Evolutionary conservation across 2,113 vertebrate species (phyloP), one percentile per base, ranked within the genome.

Genomic region (Zosterops japonicus): DNA sequence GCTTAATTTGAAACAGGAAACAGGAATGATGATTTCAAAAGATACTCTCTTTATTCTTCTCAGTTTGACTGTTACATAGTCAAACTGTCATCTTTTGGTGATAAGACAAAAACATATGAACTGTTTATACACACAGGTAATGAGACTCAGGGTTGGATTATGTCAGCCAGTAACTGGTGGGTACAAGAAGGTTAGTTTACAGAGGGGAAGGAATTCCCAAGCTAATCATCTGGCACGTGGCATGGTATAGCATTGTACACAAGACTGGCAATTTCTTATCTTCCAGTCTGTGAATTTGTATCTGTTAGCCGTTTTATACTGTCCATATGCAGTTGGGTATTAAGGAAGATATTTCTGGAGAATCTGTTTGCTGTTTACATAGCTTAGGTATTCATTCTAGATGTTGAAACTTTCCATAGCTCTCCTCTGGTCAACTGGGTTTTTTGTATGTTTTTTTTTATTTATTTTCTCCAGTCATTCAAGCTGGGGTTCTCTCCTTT

Each of bases 381-480:
- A 49, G 36, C 14, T 74, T 65, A 74, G 14, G 5, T 61, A 35
- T 52, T 42, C 6, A 35, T 90, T 77, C 3, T 56, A 28, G 67
- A 50, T 82, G 21, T 7, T 41, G 20, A 75, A 79, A 53, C 14
- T 57, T 88, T 5, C 14, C 6, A 4, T 42, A 41, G 21, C 6
- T 28, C 25, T 65, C 14, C 13, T 79, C 6, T 57, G 21, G 6
- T 63, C 50, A 53, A 8, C 79, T 35, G 72, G 13, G 3, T 4
- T 31, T 78, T 78, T 74, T 65, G 5, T 25, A 5, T 49, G 12
- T 17, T 39, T 33, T 31, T 5, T 36, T 47, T 9, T 42, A n/a
- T 56, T 35, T 57, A 22, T 17, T 12, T 1, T 0, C 42, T n/a
- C 13, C 1, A 14, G 1, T 75, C 3, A 24, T 63, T 87, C 15